These are phyloP conservation scores for Clarias laeviceps DNA, from an alignment of 2,797 vertebrate genomes.

Conservation along the genomic window DNA sequence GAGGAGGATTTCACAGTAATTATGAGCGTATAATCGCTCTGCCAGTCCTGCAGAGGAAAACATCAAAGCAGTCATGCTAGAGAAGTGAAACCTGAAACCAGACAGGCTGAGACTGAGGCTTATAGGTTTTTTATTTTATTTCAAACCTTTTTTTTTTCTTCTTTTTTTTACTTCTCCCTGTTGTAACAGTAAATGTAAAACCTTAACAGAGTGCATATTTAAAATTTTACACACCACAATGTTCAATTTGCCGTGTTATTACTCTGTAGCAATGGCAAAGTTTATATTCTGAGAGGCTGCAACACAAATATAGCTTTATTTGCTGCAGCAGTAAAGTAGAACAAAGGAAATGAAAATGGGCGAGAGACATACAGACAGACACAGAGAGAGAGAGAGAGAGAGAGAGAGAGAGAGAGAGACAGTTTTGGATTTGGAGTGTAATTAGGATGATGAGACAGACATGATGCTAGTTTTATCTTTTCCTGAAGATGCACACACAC, in stretches of 20 bases:
- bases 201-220: not conserved
- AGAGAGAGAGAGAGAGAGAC: not conserved
- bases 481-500: not conserved
- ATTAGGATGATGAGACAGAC: not conserved
- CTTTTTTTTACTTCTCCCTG: not conserved
- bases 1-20: not conserved
- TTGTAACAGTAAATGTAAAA: not conserved
- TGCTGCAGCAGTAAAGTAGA: slow-evolving; percentile 5
- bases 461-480: slow-evolving; percentile 5
- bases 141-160: not conserved
- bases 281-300: not conserved
- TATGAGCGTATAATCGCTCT: not conserved
- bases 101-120: not conserved
- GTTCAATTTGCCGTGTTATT: not conserved
- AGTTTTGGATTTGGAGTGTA: not conserved
- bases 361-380: not conserved
- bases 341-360: not conserved
- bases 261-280: not conserved
- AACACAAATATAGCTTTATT: slow-evolving; percentile 5
- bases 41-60: not conserved
- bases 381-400: not conserved
- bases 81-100: not conserved
- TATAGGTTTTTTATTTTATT: not conserved
- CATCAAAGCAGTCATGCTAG: not conserved
- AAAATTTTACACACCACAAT: not conserved